A percentile compares a stretch with the other conserved stretches of the same genome.
Conservation (phyloP, 2,888 invertebrate genomes). For the Ditula angustiorana region DNA sequence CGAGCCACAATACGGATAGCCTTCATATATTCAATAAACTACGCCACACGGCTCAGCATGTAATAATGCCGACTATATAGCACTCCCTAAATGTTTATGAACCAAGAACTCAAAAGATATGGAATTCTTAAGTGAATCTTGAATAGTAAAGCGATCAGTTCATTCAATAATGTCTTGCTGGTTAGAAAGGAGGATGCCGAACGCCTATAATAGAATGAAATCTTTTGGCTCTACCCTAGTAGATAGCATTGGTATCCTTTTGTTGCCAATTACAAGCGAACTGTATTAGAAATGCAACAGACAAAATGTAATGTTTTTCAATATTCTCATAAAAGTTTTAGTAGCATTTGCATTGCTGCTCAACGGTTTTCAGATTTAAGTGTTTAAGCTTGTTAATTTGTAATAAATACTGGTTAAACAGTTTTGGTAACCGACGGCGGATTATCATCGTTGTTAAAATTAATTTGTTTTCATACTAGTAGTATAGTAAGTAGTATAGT, state of each 20-base stretch:
- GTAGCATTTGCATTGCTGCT: neutral
- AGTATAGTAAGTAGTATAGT: too few species aligned
- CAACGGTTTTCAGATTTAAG: neutral
- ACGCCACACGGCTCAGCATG: slow-evolving; percentile 7
- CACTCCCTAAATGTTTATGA: slow-evolving; percentile 4
- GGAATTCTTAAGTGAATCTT: slow-evolving; percentile 2
- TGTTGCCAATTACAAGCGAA: too few species aligned
- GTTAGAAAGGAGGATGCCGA: neutral
- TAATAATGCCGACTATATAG: slow-evolving; percentile 26
- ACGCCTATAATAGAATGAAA: too few species aligned
- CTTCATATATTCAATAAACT: slow-evolving; percentile 13
- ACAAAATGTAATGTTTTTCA: too few species aligned
- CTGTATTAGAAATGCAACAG: too few species aligned
- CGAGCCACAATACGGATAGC: neutral
- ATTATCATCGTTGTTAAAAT: neutral
- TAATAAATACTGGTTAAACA: neutral
- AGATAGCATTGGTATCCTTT: too few species aligned
- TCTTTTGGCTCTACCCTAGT: too few species aligned
- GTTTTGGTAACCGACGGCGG: neutral
- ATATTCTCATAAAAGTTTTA: too few species aligned
- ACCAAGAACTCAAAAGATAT: neutral
- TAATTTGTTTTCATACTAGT: too few species aligned
- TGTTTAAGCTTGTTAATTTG: neutral
- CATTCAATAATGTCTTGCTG: neutral
- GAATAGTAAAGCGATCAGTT: neutral